phyloP scores from a whole-genome alignment of 2,797 vertebrate species.

The Amphiprion clarkii region DNA sequence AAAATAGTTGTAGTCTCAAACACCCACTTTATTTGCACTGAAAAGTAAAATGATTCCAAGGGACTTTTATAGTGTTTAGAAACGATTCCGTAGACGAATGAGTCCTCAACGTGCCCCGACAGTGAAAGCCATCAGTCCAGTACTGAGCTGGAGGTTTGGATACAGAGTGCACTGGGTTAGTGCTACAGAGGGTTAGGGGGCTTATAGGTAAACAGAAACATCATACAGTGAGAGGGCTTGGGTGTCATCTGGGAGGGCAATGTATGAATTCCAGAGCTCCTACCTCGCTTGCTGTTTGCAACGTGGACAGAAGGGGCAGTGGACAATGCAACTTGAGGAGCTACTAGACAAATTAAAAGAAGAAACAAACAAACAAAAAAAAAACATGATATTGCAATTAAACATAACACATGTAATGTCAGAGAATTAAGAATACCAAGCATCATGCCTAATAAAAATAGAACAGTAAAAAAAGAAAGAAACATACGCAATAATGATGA shows the following conservation, averaged over 20 bases:
- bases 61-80: conserved; percentile 69
- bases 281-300: conserved; percentile 98
- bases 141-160: conserved; percentile 22
- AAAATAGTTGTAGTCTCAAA: conserved; percentile 71
- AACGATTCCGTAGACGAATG: conserved; percentile 43
- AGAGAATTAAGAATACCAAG: conserved; percentile 57
- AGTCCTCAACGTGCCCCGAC: conserved; percentile 33
- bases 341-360: conserved; percentile 92
- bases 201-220: conserved; percentile 74
- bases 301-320: conserved; percentile 95
- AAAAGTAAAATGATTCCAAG: conserved; percentile 58
- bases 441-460: conserved; percentile 46
- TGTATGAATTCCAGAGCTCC: conserved; percentile 92
- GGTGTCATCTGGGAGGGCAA: conserved; percentile 65
- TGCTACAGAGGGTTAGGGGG: conserved; percentile 46
- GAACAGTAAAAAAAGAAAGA: conserved; percentile 51
- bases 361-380: conserved; percentile 71
- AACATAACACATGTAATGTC: conserved; percentile 73
- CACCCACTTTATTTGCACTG: conserved; percentile 61
- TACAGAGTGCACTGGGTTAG: conserved; percentile 32
- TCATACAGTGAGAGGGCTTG: conserved; percentile 83
- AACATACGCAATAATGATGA: conserved; percentile 69
- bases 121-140: conserved; percentile 47
- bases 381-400: conserved; percentile 73
- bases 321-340: conserved; percentile 95